Base-by-base conservation (phyloP, 2,888 invertebrate species). In the Drosophila formosana region DNA sequence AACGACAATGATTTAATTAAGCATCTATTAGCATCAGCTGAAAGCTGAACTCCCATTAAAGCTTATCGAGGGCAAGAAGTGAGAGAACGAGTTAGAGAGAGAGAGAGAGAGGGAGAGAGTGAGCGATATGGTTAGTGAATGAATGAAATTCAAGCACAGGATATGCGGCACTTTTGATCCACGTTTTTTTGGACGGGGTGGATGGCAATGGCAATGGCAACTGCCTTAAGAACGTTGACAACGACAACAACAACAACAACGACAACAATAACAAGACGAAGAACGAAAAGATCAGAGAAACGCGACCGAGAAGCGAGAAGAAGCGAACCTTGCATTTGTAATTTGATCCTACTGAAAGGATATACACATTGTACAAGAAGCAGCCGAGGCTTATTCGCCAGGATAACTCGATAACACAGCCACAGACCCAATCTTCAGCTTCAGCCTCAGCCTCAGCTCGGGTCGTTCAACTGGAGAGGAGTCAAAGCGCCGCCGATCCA, bases 81-180 rank as follows among this genome's bases (percentile, higher is more conserved):
- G 43, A n/a, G 30, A 30, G 2, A 23, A 18, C 26, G 25, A 26
- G 46, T 13, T 3, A 1, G 28, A 9, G 30, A n/a, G 39, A 18
- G 39, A 6, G 11, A n/a, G 18, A 18, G 43, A 45, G 11, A 5
- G 51, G 43, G 11, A 18, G 34, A 6, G 39, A 30, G 41, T 7
- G 26, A 32, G 32, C 7, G 34, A 51, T 13, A 18, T 52, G 64
- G 66, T 74, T 49, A 30, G 53, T 50, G 65, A 81, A 82, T 87
- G 88, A 84, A 87, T 88, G 85, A 86, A 86, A 86, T 83, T 86
- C 83, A 86, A 86, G 85, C 78, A 86, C 85, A 86, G 88, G 85
- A 86, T 88, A 85, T 75, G 84, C 88, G 88, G 85, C 71, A 28
- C 66, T 75, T 85, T 85, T 85, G 85, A 85, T 85, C 86, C 52